Percentiles rank a stretch among this genome's conserved stretches.
These are phyloP conservation scores for Cenopis cana DNA, from an alignment of 2,888 invertebrate species.

Conservation along the genomic window DNA sequence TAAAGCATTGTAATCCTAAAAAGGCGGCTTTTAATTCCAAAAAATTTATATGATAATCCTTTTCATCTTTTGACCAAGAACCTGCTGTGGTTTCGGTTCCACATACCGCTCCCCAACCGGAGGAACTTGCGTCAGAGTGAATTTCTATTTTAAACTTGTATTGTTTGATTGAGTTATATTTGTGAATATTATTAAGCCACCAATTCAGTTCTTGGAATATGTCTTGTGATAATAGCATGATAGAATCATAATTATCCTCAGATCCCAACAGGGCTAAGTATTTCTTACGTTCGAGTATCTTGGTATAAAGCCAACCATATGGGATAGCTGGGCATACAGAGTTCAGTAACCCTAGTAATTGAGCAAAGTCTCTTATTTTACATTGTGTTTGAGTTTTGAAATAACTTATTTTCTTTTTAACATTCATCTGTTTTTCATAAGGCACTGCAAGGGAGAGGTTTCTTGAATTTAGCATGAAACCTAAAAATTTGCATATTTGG, in stretches of 20 bases:
- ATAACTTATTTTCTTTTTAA: not conserved
- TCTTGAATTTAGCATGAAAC: conserved; percentile 32
- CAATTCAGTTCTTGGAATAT: conserved; percentile 27
- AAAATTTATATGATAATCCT: conserved; percentile 3
- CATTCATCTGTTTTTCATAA: conserved; percentile 8
- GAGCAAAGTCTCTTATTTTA: conserved; percentile 33
- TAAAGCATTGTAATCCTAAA: conserved; percentile 10
- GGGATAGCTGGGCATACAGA: conserved; percentile 37
- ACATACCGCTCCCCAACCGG: conserved; percentile 14
- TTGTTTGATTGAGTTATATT: conserved; percentile 3
- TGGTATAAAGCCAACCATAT: conserved; percentile 41
- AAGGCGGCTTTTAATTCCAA: not conserved
- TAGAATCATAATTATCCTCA: conserved; percentile 25
- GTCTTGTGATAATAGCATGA: not conserved
- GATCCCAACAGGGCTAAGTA: conserved; percentile 13
- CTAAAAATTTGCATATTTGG: conserved; percentile 39
- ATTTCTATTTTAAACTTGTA: not conserved
- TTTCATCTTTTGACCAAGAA: conserved; percentile 1
- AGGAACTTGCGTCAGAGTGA: not conserved
- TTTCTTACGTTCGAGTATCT: conserved; percentile 39
- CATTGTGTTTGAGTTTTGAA: conserved; percentile 3
- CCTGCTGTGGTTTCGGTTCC: not conserved
- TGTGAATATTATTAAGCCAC: conserved; percentile 21
- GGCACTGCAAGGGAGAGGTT: conserved; percentile 15
- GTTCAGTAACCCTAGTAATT: conserved; percentile 28